A percentile compares a stretch with the other conserved stretches of the same genome.
Conservation (phyloP, 2,888 invertebrate species). For the Melieria picta region DNA sequence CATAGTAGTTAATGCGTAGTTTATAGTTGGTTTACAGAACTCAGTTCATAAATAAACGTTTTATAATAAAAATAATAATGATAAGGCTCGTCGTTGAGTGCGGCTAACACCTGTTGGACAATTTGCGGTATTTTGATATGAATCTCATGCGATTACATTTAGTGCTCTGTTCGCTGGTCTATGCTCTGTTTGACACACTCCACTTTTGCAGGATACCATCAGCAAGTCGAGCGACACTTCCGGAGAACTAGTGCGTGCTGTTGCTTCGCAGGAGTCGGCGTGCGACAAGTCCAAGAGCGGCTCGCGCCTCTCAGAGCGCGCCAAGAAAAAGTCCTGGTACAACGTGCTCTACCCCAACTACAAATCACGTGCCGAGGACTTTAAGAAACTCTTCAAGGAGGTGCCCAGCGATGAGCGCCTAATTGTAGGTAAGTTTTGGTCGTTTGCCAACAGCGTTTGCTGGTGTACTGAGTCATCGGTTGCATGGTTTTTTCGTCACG, state of each 20-base stretch:
- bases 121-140: not conserved
- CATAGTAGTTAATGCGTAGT: no score
- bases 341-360: constrained; percentile 90
- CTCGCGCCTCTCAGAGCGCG: constrained; percentile 68
- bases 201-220: constrained; percentile 40
- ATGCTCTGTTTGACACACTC: no score
- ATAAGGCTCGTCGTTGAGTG: no score
- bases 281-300: constrained; percentile 57
- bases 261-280: constrained; percentile 26
- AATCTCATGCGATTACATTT: not conserved
- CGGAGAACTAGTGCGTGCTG: constrained; percentile 37
- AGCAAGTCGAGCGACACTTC: constrained; percentile 46
- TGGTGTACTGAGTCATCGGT: constrained; percentile 36
- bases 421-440: constrained; percentile 81
- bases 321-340: constrained; percentile 87
- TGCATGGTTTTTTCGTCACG: not conserved
- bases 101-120: no score
- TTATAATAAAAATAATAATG: no score
- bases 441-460: not conserved
- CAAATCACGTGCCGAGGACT: constrained; percentile 92
- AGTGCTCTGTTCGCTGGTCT: not conserved
- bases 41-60: no score
- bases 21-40: no score
- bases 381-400: constrained; percentile 90
- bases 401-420: constrained; percentile 90